phyloP scores from a whole-genome alignment of 2,888 invertebrate genomes.

The Halictus quadricinctus region DNA sequence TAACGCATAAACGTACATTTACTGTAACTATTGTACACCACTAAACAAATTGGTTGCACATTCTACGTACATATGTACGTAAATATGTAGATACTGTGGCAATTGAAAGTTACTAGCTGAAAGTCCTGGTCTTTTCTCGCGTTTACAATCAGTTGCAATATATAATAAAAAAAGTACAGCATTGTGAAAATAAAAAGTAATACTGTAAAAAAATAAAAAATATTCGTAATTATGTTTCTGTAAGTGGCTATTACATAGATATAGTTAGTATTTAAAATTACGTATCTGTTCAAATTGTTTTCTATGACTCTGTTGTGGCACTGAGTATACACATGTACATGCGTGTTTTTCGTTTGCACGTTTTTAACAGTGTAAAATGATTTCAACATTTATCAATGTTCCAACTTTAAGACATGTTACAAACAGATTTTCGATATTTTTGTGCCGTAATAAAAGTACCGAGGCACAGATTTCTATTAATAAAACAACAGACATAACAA shows the following conservation, averaged over 20 bases:
- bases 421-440: slow-evolving; percentile 13
- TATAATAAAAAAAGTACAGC: too few species aligned
- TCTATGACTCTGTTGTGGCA: slow-evolving; percentile 15
- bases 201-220: too few species aligned
- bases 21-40: too few species aligned
- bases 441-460: slow-evolving; percentile 26
- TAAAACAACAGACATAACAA: background rate
- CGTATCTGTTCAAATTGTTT: slow-evolving; percentile 3
- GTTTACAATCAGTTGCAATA: background rate
- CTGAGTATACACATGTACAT: background rate
- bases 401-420: slow-evolving; percentile 14
- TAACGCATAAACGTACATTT: too few species aligned
- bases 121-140: background rate
- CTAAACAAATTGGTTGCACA: too few species aligned
- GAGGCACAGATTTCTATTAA: background rate
- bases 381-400: slow-evolving; percentile 5
- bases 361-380: slow-evolving; percentile 33
- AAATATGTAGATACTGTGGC: background rate
- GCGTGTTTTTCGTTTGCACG: background rate
- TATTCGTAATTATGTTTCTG: too few species aligned
- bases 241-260: background rate
- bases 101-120: background rate
- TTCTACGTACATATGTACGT: background rate
- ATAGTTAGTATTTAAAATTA: too few species aligned
- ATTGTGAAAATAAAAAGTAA: too few species aligned